Evolutionary conservation across 2,888 invertebrate genomes (phyloP), one percentile per base, ranked within the genome.

Genomic region (Cataglyphis rosenhaueri): DNA sequence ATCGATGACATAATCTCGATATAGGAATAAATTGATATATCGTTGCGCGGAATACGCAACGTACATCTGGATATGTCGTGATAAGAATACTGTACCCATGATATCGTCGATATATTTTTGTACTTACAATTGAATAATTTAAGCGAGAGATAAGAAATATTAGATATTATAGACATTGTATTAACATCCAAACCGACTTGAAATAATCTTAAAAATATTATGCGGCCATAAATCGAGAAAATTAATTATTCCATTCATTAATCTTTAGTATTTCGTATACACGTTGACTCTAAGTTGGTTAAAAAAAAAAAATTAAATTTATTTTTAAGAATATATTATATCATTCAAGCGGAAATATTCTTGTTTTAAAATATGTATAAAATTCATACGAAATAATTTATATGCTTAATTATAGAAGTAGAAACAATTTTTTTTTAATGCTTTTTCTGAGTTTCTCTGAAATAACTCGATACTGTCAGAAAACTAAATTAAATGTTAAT

Each of bases 1-100:
- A 78, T 70, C 70, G 44, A 78, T 70, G 78, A 78, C 70, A 48
- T 79, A 79, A 79, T 79, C 70, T 59, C 59, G 59, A 18, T 18
- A 32, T 32, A 59, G 44, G 44, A 59, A 59, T 59, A 70, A 59
- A 79, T 79, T 70, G 70, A 79, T 59, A 57, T 57, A 32, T 62
- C 48, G 4, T 44, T 52, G n/a, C 52, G 32, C 5, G 35, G 35
- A 15, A 55, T 38, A 9, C 35, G 52, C 29, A 21, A 44, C 15
- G 10, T 18, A 4, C 12, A 21, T 55, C 35, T 70, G 15, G 15
- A 55, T 35, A 29, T 15, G 6, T 29, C 12, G 62, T 48, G n/a
- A n/a, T 48, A 62, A 21, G 15, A 0, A 0, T 3, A 12, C 44
- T 4, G 44, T 15, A 15, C 18, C n/a, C n/a, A 18, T 18, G 41